phyloP scores from a whole-genome alignment of 2,797 vertebrate species.

The Sphenodon punctatus region DNA sequence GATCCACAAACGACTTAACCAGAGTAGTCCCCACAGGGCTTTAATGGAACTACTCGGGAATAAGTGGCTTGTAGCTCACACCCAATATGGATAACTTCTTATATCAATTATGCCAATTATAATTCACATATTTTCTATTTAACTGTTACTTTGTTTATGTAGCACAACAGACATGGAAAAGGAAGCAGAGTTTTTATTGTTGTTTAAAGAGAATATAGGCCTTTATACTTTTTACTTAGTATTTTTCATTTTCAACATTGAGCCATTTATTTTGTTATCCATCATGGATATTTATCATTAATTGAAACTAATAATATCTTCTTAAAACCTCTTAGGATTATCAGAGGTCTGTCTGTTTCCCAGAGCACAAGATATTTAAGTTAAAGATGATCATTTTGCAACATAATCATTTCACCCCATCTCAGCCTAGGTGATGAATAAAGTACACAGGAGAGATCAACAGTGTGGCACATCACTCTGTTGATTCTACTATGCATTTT shows the following conservation, averaged over 20 bases:
- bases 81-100: neutral
- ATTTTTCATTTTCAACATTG: neutral
- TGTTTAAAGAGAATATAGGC: neutral
- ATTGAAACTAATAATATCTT: neutral
- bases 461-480: neutral
- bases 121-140: neutral
- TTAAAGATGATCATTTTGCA: neutral
- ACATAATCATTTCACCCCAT: no score
- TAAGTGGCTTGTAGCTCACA: no score
- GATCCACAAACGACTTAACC: no score
- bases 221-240: neutral
- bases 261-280: neutral
- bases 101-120: neutral
- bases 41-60: no score
- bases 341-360: neutral
- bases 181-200: neutral
- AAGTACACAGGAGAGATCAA: neutral
- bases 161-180: neutral
- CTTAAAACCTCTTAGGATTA: neutral
- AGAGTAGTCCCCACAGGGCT: no score
- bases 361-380: neutral
- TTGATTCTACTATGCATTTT: neutral
- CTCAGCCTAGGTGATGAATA: no score
- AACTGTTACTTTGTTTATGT: neutral
- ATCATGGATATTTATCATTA: neutral